A percentile compares a stretch with the other conserved stretches of the same genome.
phyloP scores from a whole-genome alignment of 2,888 invertebrate species.

The Itoplectis maculator region DNA sequence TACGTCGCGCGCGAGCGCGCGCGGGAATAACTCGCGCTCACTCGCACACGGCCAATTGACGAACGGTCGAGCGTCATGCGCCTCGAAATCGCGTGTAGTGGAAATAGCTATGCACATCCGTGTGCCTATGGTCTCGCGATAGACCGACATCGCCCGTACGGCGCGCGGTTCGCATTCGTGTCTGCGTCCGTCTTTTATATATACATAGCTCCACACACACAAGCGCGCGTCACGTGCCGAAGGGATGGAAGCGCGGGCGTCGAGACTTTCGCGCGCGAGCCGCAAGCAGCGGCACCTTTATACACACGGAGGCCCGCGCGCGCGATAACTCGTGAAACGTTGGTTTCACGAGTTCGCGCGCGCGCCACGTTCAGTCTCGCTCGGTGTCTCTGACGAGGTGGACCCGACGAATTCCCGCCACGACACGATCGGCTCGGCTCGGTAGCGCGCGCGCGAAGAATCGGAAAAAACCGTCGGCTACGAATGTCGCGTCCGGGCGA shows the following conservation, averaged over 20 bases:
- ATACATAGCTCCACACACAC: too few relatives aligned
- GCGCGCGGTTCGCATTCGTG: conserved; percentile 27
- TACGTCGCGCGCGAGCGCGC: too few relatives aligned
- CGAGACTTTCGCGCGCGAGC: conserved; percentile 67
- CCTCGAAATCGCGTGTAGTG: conserved; percentile 61
- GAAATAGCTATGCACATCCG: conserved; percentile 6
- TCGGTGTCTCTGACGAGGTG: conserved; percentile 69
- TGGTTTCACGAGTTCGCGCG: too few relatives aligned
- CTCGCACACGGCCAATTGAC: conserved; percentile 24
- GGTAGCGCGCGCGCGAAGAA: too few relatives aligned
- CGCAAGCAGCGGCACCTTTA: conserved; percentile 58
- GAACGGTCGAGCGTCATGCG: conserved; percentile 61
- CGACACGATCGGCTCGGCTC: conserved; percentile 12
- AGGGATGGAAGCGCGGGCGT: conserved; percentile 43
- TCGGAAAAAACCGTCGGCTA: conserved; percentile 66
- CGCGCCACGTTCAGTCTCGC: conserved; percentile 74
- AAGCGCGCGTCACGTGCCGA: conserved; percentile 54
- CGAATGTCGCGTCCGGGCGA: conserved; percentile 71
- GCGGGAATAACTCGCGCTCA: background rate
- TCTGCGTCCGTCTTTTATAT: too few relatives aligned
- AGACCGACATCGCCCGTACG: conserved; percentile 8
- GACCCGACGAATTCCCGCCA: conserved; percentile 67
- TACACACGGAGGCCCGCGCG: too few relatives aligned
- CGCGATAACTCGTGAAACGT: conserved; percentile 60
- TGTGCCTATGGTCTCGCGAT: background rate